These are phyloP conservation scores for Allophyes oxyacanthae DNA, from an alignment of 2,888 invertebrate species.

Conservation along the genomic window DNA sequence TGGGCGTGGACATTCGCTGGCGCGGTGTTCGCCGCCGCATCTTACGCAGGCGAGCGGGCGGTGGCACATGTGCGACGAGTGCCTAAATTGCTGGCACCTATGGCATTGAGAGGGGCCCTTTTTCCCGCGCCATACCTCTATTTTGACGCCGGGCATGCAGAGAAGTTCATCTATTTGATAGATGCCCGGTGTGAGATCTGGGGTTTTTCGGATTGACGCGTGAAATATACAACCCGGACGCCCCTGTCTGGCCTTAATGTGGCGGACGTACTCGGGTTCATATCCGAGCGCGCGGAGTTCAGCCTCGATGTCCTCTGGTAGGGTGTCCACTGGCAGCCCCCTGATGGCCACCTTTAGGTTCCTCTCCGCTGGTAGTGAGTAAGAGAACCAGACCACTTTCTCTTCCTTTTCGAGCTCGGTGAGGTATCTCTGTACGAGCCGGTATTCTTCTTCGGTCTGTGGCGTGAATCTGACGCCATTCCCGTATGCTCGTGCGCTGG, in stretches of 20 bases:
- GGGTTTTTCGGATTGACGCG: too few species aligned
- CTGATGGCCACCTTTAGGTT: too few species aligned
- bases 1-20: neutral
- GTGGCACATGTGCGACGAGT: slow-evolving; percentile 12
- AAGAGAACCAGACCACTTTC: slow-evolving; percentile 1
- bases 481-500: neutral
- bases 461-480: neutral
- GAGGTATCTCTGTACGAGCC: neutral
- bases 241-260: too few species aligned
- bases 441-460: neutral
- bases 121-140: slow-evolving; percentile 42
- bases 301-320: neutral
- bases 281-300: neutral
- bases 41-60: neutral
- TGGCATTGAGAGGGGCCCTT: slow-evolving; percentile 49
- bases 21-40: neutral
- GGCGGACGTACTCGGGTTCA: slow-evolving; percentile 1
- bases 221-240: too few species aligned
- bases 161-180: neutral
- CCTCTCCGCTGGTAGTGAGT: slow-evolving; percentile 12
- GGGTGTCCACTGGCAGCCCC: neutral
- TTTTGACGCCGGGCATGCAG: slow-evolving; percentile 39
- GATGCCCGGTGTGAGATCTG: too few species aligned
- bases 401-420: neutral
- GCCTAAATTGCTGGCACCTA: slow-evolving; percentile 48